phyloP scores from a whole-genome alignment of 64 coral and sea anemone species.

The Montipora efflorescens region DNA sequence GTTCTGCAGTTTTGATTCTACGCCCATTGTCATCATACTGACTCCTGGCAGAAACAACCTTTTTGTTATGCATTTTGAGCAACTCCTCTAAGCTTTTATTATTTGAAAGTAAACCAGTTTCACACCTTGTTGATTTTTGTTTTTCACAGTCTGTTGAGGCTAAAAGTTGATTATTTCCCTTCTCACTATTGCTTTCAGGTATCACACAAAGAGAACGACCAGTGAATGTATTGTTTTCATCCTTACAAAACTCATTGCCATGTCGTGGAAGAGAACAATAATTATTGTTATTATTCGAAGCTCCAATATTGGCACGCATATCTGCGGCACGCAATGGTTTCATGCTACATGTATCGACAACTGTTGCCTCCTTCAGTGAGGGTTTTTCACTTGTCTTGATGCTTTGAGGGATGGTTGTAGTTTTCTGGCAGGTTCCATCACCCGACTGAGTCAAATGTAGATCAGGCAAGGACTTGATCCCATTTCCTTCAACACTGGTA shows the following conservation, averaged over 20 bases:
- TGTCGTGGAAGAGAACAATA: not conserved
- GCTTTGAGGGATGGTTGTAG: not conserved
- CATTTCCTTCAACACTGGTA: not conserved
- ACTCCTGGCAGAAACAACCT: slow-evolving; percentile 1
- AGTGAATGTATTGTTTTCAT: not conserved
- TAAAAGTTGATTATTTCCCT: not conserved
- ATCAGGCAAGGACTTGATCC: not conserved
- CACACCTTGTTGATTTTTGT: not conserved
- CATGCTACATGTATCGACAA: not conserved
- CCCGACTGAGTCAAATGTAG: not conserved
- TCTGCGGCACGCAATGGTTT: slow-evolving; percentile 1
- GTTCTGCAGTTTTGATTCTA: slow-evolving; percentile 39
- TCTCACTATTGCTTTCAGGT: not conserved
- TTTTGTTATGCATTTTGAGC: slow-evolving; percentile 40
- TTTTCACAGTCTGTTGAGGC: slow-evolving; percentile 2
- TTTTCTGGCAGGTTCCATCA: not conserved
- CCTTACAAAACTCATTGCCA: not conserved
- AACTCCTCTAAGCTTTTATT: slow-evolving; percentile 17
- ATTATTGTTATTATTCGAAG: not conserved
- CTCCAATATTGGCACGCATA: not conserved
- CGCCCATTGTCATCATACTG: slow-evolving; percentile 36
- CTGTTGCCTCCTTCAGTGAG: not conserved
- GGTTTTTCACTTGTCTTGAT: not conserved
- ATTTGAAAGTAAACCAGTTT: not conserved
- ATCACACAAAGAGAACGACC: not conserved